Percentiles rank a stretch among this genome's conserved stretches.
Conservation (phyloP, 2,888 invertebrate species). For the Diaperis boleti region DNA sequence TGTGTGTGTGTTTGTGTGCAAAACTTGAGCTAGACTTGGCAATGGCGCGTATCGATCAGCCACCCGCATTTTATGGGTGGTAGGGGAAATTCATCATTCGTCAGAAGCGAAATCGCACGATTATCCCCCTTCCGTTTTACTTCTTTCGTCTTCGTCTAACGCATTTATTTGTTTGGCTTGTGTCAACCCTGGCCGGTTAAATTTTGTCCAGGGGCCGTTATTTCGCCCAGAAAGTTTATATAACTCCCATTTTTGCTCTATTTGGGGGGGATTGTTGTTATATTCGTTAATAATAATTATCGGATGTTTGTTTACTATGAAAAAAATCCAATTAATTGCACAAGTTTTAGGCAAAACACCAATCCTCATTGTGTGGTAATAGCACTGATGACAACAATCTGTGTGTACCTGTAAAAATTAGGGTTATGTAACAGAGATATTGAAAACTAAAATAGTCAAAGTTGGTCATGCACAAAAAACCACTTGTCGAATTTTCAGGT, state of each 20-base stretch:
- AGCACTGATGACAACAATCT: too few relatives aligned
- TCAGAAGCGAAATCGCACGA: slow-evolving; percentile 52
- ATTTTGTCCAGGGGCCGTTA: slow-evolving; percentile 31
- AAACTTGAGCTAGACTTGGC: slow-evolving; percentile 45
- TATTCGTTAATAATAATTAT: too few relatives aligned
- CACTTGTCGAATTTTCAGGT: too few relatives aligned
- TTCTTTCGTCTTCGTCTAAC: slow-evolving; percentile 13
- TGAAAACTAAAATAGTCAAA: too few relatives aligned
- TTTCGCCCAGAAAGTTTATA: slow-evolving; percentile 9
- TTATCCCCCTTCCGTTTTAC: slow-evolving; percentile 38
- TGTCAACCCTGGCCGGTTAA: slow-evolving; percentile 14
- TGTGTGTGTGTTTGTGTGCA: slow-evolving; percentile 23
- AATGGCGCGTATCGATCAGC: slow-evolving; percentile 55
- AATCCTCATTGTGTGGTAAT: too few relatives aligned
- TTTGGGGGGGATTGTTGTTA: slow-evolving; percentile 12
- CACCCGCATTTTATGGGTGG: slow-evolving; percentile 54
- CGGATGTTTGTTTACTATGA: too few relatives aligned
- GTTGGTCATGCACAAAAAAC: too few relatives aligned
- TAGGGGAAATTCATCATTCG: slow-evolving; percentile 57
- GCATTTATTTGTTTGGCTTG: not conserved
- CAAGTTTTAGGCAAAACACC: too few relatives aligned
- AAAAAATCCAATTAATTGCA: too few relatives aligned
- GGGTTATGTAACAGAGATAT: too few relatives aligned
- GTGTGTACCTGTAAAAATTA: too few relatives aligned
- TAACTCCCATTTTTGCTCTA: slow-evolving; percentile 1